These are phyloP conservation scores for Lithobates pipiens DNA, from an alignment of 2,797 vertebrate species.

Conservation along the genomic window DNA sequence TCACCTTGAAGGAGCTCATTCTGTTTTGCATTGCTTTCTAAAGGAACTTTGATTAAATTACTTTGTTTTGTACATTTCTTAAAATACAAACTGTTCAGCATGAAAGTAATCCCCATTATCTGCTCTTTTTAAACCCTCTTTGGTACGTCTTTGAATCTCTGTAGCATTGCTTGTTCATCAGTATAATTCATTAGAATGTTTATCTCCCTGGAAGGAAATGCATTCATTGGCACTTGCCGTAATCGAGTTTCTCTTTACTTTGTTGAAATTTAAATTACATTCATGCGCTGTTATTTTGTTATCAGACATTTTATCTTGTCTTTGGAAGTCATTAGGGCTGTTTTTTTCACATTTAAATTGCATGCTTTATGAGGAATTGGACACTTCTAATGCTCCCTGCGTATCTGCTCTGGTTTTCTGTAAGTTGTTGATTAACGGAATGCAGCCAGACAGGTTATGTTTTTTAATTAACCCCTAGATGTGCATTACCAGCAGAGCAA, in stretches of 20 bases:
- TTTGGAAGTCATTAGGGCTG: not conserved
- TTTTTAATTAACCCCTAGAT: slow-evolving; percentile 9
- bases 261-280: slow-evolving; percentile 38
- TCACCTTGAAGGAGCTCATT: not conserved
- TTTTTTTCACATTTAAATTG: not conserved
- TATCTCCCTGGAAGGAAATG: not conserved
- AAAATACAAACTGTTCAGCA: not conserved
- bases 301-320: slow-evolving; percentile 10
- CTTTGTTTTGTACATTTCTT: not conserved
- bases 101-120: slow-evolving; percentile 1
- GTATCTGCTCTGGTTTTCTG: not conserved
- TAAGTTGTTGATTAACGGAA: not conserved
- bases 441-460: not conserved
- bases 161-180: not conserved
- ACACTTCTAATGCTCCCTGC: not conserved
- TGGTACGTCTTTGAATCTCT: not conserved
- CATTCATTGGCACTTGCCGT: not conserved
- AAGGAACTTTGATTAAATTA: not conserved
- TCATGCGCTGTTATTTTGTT: not conserved
- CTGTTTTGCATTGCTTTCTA: not conserved
- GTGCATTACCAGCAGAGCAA: not conserved
- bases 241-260: slow-evolving; percentile 21
- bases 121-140: slow-evolving; percentile 1
- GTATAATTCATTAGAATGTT: not conserved
- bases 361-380: not conserved